Base-by-base conservation (phyloP, 1,140 invertebrate genomes). In the Anoplophora glabripennis region DNA sequence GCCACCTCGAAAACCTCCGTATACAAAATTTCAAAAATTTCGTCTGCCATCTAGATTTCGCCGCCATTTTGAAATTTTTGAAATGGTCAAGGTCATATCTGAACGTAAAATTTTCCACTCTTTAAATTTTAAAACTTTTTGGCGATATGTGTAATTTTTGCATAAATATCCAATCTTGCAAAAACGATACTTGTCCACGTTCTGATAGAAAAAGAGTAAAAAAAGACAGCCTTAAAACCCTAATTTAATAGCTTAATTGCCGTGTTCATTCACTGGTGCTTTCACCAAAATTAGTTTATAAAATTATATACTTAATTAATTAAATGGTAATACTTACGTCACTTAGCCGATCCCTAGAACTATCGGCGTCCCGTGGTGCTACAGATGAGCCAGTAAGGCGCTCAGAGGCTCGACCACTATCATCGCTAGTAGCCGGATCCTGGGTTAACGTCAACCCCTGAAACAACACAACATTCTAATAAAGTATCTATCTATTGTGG, bases 281-380 rank as follows among this genome's bases (percentile, higher is more conserved):
- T 40, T 40, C 11, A n/a, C 14, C 0, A 40, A 40, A 40, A 0
- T 0, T 40, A 7, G n/a, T 40, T 40, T 8, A 0, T 17, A 10
- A 42, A 28, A 28, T 5, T 28, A 28, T 28, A 28, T 28, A 28
- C 21, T 28, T 28, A 28, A 28, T 28, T 28, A 28, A 28, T 5
- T 28, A 28, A 2, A 5, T 28, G 21, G 5, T 35, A 33, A 52
- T 54, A 85, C 86, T 85, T 83, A 89, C 87, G 81, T 89, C 87
- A 80, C 86, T 89, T 71, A 89, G 84, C 74, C 87, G 83, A 77
- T 89, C 87, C 78, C 87, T 86, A 68, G 86, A 88, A 78, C 86
- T 88, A 76, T 88, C 86, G 64, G 86, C 84, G 76, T 88, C 86
- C 68, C 86, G 80, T 54, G 85, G 85, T 60, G 82, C 80, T 75